Base-by-base conservation (phyloP, 92 coral and sea anemone genomes). In the Blastomussa wellsi region DNA sequence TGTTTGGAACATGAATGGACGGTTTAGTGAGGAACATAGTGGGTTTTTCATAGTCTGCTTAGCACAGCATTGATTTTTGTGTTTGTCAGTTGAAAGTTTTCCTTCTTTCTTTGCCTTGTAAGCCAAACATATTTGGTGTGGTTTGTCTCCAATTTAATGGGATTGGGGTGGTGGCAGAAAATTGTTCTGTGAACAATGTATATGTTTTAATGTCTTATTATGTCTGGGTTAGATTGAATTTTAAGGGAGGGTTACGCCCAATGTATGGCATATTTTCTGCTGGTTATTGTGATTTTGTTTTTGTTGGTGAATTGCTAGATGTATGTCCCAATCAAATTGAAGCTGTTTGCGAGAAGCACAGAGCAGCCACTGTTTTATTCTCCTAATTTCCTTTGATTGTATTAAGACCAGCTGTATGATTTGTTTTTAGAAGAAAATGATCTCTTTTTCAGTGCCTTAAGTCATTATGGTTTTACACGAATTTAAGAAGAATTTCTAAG, bases 141-240 rank as follows among this genome's bases (percentile, higher is more conserved):
- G 7, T 70, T 70, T 67, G 83, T 79, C 83, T 49, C 38, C 17
- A 70, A 51, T 70, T 81, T 6, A 69, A 35, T 81, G 66, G 77
- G 65, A 72, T 53, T 17, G 64, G 80, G 79, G 71, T 59, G 87
- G 87, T 41, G 62, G 80, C 87, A 83, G 31, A 41, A 15, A 29
- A 28, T 74, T 83, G 80, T 83, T 83, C 81, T 83, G 59, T 83
- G 87, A 83, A 83, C 74, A 83, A 62, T 28, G 52, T 52, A 31
- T 59, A 48, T 74, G 68, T 33, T 48, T 68, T 15, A 69, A 55
- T 49, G 78, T 82, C 37, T 73, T 28, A 38, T 14, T 36, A 4
- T 38, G 59, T 51, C 4, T 38, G 37, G 84, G 47, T n/a, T 29
- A 81, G 36, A 49, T 44, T 66, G 29, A 42, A 60, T 80, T 80